These are phyloP conservation scores for Hylyphantes graminicola DNA, from an alignment of 1,140 invertebrate species.

Conservation along the genomic window DNA sequence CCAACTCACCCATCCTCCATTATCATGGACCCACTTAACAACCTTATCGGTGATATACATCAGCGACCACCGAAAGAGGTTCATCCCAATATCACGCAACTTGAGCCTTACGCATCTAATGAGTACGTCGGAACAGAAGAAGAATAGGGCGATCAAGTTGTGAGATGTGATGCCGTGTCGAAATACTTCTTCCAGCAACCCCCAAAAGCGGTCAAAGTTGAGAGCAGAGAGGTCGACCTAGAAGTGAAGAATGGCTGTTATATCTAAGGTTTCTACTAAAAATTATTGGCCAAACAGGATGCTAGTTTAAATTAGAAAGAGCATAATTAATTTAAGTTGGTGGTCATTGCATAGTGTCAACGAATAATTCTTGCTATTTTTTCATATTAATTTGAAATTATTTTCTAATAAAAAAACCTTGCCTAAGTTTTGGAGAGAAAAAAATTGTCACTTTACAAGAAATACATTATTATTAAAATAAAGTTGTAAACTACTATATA, in stretches of 20 bases:
- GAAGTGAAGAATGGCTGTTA: background rate
- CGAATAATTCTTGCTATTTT: background rate
- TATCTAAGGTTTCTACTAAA: background rate
- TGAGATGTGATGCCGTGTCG: background rate
- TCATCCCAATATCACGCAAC: background rate
- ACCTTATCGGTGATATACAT: conserved; percentile 4
- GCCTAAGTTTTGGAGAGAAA: too few relatives aligned
- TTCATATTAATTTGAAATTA: too few relatives aligned
- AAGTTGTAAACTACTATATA: too few relatives aligned
- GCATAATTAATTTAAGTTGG: background rate
- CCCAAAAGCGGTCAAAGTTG: background rate
- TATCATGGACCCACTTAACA: background rate
- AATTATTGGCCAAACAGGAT: background rate
- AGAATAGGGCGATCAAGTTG: conserved; percentile 26
- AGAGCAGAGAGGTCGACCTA: conserved; percentile 3
- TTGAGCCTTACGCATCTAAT: background rate
- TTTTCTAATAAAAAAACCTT: too few relatives aligned
- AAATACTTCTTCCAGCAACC: conserved; percentile 21
- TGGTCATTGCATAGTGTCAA: too few relatives aligned
- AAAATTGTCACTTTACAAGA: too few relatives aligned
- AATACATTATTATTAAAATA: too few relatives aligned
- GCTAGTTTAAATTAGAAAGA: background rate
- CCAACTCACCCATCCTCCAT: conserved; percentile 39
- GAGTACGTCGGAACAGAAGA: conserved; percentile 32
- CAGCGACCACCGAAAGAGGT: conserved; percentile 22